A percentile compares a stretch with the other conserved stretches of the same genome.
phyloP scores from a whole-genome alignment of 2,797 vertebrate species.

The Myripristis murdjan region DNA sequence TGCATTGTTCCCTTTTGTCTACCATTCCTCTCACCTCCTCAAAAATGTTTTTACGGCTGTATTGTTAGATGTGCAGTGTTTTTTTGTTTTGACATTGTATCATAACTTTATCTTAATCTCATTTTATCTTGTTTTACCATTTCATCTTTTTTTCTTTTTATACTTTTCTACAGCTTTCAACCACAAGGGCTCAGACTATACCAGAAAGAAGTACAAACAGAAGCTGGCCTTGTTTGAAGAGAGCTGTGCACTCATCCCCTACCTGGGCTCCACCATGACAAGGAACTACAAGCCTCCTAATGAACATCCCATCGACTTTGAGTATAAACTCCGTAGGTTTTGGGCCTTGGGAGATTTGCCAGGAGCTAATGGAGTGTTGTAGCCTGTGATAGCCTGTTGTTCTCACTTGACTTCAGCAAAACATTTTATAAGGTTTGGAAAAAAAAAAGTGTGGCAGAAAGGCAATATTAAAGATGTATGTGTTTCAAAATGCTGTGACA shows the following conservation, averaged over 20 bases:
- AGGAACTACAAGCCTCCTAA: conserved; percentile 83
- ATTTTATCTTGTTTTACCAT: neutral
- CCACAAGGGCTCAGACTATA: conserved; percentile 81
- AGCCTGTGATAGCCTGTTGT: conserved; percentile 21
- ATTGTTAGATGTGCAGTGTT: too few relatives aligned
- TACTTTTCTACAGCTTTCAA: conserved; percentile 88
- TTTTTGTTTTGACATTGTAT: neutral
- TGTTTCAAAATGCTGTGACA: too few relatives aligned
- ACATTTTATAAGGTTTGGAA: neutral
- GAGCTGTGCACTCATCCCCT: conserved; percentile 91
- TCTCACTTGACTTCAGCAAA: neutral
- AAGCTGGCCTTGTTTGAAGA: conserved; percentile 90
- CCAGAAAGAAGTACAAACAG: conserved; percentile 87
- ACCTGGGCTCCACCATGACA: conserved; percentile 88
- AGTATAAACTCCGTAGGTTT: conserved; percentile 88
- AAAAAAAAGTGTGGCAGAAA: neutral
- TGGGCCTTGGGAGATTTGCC: conserved; percentile 81
- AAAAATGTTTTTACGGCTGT: too few relatives aligned
- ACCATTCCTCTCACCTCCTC: too few relatives aligned
- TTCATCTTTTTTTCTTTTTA: neutral
- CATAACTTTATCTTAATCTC: neutral
- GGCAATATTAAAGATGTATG: too few relatives aligned
- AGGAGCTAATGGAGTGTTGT: conserved; percentile 28
- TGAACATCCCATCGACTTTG: conserved; percentile 87
- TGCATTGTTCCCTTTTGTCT: too few relatives aligned